phyloP scores from a whole-genome alignment of 2,113 vertebrate species.

The Bagarius yarrelli region DNA sequence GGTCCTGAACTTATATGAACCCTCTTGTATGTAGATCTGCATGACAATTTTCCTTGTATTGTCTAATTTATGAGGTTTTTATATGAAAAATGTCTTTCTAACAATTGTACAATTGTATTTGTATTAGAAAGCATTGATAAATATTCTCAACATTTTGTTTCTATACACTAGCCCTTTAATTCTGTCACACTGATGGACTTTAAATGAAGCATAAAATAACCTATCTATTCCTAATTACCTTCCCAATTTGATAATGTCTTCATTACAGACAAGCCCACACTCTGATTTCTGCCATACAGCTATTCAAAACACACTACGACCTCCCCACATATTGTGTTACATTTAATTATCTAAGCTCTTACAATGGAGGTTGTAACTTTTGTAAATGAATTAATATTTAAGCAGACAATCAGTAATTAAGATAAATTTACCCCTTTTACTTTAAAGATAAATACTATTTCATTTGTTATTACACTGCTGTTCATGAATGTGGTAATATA shows the following conservation, averaged over 20 bases:
- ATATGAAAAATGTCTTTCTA: too few relatives aligned
- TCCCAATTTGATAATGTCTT: neutral
- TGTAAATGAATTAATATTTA: slow-evolving; percentile 34
- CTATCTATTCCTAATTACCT: neutral
- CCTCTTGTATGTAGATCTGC: too few relatives aligned
- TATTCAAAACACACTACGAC: neutral
- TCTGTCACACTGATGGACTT: neutral
- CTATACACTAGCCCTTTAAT: neutral
- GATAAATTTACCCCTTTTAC: slow-evolving; percentile 38
- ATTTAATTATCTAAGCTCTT: neutral
- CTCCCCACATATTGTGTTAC: neutral
- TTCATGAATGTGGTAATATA: too few relatives aligned
- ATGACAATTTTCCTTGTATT: too few relatives aligned
- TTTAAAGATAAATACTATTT: slow-evolving; percentile 38
- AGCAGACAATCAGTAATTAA: slow-evolving; percentile 45
- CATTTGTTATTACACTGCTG: slow-evolving; percentile 31
- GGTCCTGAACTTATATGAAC: slow-evolving; percentile 10
- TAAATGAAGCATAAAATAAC: neutral
- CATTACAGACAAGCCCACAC: neutral
- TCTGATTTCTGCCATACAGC: neutral
- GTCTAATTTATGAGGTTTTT: too few relatives aligned
- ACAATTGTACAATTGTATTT: too few relatives aligned
- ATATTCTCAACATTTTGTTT: neutral
- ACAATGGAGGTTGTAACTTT: slow-evolving; percentile 10
- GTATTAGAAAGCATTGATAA: too few relatives aligned